These are phyloP conservation scores for Solen grandis DNA, from an alignment of 1,140 invertebrate species.

Conservation along the genomic window DNA sequence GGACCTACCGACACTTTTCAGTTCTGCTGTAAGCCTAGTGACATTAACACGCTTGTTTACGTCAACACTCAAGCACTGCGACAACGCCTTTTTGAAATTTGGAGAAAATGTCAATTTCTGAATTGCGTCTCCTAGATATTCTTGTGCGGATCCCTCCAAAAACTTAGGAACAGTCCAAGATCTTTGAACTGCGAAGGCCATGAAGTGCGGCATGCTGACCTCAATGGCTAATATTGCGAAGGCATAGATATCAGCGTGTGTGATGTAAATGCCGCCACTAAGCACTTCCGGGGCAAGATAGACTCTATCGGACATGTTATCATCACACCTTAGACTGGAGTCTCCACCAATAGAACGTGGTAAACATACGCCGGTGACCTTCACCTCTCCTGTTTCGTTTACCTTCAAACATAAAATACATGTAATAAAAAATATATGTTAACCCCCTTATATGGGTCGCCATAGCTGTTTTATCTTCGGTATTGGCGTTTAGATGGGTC, in stretches of 20 bases:
- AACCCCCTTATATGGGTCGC: no score
- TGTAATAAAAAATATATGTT: no score
- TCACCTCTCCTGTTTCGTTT: slow-evolving; percentile 36
- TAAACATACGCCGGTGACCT: slow-evolving; percentile 35
- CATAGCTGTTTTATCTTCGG: no score
- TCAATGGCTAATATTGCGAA: slow-evolving; percentile 31
- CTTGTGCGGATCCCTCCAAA: background rate
- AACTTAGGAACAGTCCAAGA: background rate
- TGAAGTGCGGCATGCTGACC: background rate
- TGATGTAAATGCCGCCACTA: slow-evolving; percentile 14
- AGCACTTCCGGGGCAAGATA: slow-evolving; percentile 44
- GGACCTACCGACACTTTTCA: background rate
- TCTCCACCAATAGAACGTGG: background rate
- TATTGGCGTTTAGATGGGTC: no score
- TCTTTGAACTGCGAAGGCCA: background rate
- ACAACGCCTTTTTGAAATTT: background rate
- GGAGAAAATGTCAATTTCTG: background rate
- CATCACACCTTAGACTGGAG: background rate
- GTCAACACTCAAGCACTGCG: background rate
- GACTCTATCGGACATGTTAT: background rate
- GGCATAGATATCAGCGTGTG: slow-evolving; percentile 35
- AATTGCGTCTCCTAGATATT: background rate
- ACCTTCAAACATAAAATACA: slow-evolving; percentile 23
- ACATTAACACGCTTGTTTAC: background rate
- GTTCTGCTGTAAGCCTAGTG: background rate